Conservation (phyloP, 2,888 invertebrate species). For the Erebia ligea region DNA sequence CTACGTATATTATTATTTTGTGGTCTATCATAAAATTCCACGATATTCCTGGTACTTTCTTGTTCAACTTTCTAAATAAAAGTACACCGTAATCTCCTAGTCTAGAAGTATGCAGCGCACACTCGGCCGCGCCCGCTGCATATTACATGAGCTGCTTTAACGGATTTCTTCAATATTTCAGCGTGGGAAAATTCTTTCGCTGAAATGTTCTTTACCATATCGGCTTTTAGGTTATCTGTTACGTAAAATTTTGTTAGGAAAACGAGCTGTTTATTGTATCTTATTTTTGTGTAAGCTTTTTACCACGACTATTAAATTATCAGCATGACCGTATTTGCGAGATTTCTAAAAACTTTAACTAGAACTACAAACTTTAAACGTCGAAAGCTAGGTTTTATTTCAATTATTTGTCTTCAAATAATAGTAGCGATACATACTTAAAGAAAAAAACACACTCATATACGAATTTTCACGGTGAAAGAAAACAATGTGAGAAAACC, state of each 20-base stretch:
- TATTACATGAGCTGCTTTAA: conserved; percentile 78
- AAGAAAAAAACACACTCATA: too few relatives aligned
- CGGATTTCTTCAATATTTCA: conserved; percentile 76
- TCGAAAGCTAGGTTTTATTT: too few relatives aligned
- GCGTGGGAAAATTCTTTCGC: conserved; percentile 58
- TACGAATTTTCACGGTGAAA: too few relatives aligned
- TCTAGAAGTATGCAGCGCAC: conserved; percentile 65
- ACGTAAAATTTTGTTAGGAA: neutral
- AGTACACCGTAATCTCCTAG: neutral
- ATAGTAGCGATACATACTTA: too few relatives aligned
- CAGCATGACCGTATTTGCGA: too few relatives aligned
- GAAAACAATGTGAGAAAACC: too few relatives aligned
- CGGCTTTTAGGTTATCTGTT: conserved; percentile 29
- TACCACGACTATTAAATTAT: too few relatives aligned
- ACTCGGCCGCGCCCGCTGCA: conserved; percentile 61
- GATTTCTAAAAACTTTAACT: too few relatives aligned
- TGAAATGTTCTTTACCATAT: conserved; percentile 28
- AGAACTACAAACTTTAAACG: too few relatives aligned
- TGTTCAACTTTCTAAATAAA: neutral
- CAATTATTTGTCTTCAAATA: too few relatives aligned
- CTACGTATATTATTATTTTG: neutral
- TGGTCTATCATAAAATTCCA: neutral
- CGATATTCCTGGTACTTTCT: neutral
- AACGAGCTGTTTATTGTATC: neutral
- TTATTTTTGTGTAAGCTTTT: neutral